Evolutionary conservation across 2,113 vertebrate genomes (phyloP), one percentile per base, ranked within the genome.

Genomic region (Cynopterus brachyotis): DNA sequence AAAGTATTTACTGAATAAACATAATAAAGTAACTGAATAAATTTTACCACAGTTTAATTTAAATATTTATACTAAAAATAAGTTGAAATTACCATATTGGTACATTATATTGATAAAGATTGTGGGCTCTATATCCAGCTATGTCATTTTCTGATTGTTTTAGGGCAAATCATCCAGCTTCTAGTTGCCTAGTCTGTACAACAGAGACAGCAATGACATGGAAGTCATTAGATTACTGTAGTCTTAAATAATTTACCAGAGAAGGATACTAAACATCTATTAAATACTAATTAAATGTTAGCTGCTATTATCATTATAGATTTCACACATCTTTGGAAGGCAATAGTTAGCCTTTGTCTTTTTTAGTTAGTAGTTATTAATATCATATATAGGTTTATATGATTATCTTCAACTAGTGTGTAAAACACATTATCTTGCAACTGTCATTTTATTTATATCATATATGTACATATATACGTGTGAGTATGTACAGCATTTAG

Each of bases 1-100:
- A 75, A 81, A 91, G 60, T 35, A 66, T 66, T 96, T 69, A 73
- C 37, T 66, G 11, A 76, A 83, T 67, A 16, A 66, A 94, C 94
- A 79, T 55, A 30, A 47, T 40, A 47, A 72, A 91, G 57, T 62
- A 91, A 75, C 30, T 22, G 16, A 90, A 87, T 66, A 11, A 85
- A 37, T 60, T 62, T 92, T 5, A 70, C 22, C 75, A 16, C 2
- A 22, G 24, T 37, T 59, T 86, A 40, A 69, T 79, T 81, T 82
- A 26, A 89, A 30, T 55, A 75, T 19, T 62, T 32, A 0, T 26
- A 60, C 89, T 62, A 64, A 80, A 94, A 84, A 30, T 47, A 93
- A 32, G 30, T 82, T 93, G 12, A 60, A 93, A 64, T 78, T 15
- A 15, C 1, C 3, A 83, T 79, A 57, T 89, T 20, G 2, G 0